Percentiles rank a stretch among this genome's conserved stretches.
Conservation (phyloP, 2,113 vertebrate genomes). For the Eurystomus gularis region DNA sequence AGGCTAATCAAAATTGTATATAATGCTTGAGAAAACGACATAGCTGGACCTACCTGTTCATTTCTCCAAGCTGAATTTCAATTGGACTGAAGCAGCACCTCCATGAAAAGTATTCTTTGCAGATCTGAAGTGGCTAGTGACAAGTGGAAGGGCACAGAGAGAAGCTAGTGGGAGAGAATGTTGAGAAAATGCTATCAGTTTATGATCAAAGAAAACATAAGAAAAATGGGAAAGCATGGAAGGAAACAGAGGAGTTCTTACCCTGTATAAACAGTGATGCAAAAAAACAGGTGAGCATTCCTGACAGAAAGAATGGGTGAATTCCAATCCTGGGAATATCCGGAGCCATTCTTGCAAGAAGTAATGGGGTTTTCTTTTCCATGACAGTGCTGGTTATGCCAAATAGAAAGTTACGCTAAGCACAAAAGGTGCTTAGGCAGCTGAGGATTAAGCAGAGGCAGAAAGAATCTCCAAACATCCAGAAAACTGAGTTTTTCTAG, state of each 20-base stretch:
- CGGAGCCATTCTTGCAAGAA: not conserved
- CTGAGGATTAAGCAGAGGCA: not conserved
- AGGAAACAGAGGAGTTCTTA: slow-evolving; percentile 3
- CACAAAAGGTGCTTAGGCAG: not conserved
- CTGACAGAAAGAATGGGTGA: not conserved
- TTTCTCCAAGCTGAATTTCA: not conserved
- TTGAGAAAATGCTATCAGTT: slow-evolving; percentile 7
- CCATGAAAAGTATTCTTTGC: not conserved
- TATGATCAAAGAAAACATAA: not conserved
- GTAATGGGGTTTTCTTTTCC: not conserved
- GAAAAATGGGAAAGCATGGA: not conserved
- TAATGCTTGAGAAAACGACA: not conserved
- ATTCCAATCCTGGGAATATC: not conserved
- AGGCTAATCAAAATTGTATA: not conserved
- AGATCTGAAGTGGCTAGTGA: not conserved
- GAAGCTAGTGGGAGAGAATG: not conserved
- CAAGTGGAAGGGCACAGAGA: not conserved
- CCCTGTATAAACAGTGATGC: not conserved
- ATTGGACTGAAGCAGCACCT: not conserved
- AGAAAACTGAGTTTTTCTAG: not conserved
- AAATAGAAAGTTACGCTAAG: not conserved
- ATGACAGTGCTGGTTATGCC: not conserved
- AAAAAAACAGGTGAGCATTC: not conserved
- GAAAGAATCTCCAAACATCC: not conserved
- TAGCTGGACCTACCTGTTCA: not conserved